Evolutionary conservation across 1,140 invertebrate species (phyloP).

Genomic region (Cecropterus lyciades): DNA sequence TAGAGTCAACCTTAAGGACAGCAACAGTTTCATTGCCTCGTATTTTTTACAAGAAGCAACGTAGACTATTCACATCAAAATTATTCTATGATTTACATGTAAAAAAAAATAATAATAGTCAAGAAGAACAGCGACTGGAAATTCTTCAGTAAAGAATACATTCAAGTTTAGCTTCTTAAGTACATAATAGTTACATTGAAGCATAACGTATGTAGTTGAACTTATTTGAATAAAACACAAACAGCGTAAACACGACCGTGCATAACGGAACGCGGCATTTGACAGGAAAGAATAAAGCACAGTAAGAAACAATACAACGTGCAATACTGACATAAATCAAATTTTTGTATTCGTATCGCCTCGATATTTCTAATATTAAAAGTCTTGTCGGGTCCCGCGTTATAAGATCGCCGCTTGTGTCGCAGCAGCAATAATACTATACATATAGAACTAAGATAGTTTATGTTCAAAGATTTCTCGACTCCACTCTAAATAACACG

Average conservation of each 20-base stretch:
- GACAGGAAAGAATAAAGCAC: conserved; percentile 62
- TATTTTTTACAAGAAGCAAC: too few species aligned
- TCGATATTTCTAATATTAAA: conserved; percentile 70
- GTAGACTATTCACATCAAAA: too few species aligned
- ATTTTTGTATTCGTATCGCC: conserved; percentile 63
- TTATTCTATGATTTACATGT: too few species aligned
- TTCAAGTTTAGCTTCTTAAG: background rate
- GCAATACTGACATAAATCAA: conserved; percentile 72
- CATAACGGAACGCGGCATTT: conserved; percentile 54
- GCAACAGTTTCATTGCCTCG: too few species aligned
- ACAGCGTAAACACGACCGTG: conserved; percentile 49
- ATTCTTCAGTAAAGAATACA: too few species aligned
- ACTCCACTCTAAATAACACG: too few species aligned
- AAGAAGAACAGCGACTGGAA: too few species aligned
- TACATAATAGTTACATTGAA: conserved; percentile 9
- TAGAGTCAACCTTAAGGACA: too few species aligned
- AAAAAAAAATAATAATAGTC: too few species aligned
- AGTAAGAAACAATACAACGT: conserved; percentile 68
- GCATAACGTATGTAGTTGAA: conserved; percentile 34
- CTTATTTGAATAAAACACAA: conserved; percentile 52
- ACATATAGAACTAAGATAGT: conserved; percentile 15
- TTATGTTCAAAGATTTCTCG: too few species aligned
- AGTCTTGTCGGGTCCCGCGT: conserved; percentile 49
- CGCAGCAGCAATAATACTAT: background rate
- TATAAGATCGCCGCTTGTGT: conserved; percentile 56